Evolutionary conservation across 2,113 vertebrate genomes (phyloP).

Genomic region (Phoenicopterus ruber): DNA sequence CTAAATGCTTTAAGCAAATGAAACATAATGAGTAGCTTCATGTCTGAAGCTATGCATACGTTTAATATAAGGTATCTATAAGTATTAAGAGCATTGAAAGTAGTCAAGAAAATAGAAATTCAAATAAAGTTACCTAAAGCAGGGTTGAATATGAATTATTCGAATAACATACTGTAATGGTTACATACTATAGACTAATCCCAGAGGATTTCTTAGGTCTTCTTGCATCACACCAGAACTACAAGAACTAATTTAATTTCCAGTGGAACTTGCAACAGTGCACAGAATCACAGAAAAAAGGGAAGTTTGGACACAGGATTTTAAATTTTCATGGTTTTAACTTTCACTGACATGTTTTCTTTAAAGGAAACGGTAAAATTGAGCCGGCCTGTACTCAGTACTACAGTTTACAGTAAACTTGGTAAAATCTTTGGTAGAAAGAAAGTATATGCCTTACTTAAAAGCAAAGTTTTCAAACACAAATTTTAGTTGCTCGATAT

Average conservation of each 20-base stretch:
- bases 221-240: not conserved
- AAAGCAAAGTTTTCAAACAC: not conserved
- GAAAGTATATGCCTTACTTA: not conserved
- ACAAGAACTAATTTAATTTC: not conserved
- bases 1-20: not conserved
- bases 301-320: not conserved
- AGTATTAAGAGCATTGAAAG: not conserved
- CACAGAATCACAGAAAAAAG: not conserved
- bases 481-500: not conserved
- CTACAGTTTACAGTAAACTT: not conserved
- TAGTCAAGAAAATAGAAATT: not conserved
- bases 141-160: not conserved
- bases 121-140: not conserved
- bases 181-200: not conserved
- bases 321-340: not conserved
- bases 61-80: not conserved
- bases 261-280: not conserved
- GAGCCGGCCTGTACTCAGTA: not conserved
- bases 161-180: not conserved
- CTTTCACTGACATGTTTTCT: not conserved
- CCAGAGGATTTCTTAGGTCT: not conserved
- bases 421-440: not conserved
- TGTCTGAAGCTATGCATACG: not conserved
- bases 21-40: not conserved
- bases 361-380: not conserved